Evolutionary conservation across 64 coral and sea anemone genomes (phyloP), one percentile per base, ranked within the genome.

Genomic region (Porites australiensis): DNA sequence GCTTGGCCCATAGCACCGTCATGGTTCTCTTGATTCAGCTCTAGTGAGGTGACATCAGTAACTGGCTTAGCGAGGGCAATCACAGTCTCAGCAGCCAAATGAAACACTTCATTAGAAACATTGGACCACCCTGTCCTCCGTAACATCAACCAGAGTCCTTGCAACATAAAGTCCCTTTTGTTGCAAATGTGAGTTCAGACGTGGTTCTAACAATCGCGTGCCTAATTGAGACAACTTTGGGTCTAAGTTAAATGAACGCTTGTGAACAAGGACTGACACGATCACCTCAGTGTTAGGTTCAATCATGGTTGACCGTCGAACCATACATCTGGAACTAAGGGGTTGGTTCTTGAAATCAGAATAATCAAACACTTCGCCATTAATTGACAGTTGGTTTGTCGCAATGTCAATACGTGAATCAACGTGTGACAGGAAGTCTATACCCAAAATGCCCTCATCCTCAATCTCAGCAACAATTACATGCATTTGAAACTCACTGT

Each of bases 111-210:
- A 10, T 89, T 59, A 13, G 73, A 77, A 61, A 62, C 75, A 67
- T 91, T 91, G n/a, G 1, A 83, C 68, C 15, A 71, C 22, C 11
- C 89, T 23, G 19, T 57, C 53, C 16, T 71, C 64, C 54, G 44
- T 69, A 4, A 72, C 89, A 60, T 67, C 44, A 43, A 90, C 74
- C 27, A 89, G 71, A 44, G 73, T 90, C 80, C 89, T 82, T 68
- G 77, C 89, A 27, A 91, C 44, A 74, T 43, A 74, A 15, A 91
- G 5, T 49, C 66, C 78, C 3, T 83, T 82, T 53, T 48, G 59
- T 59, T 91, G 65, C 66, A 82, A 58, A 46, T 59, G 64, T 11
- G 89, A 72, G 64, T 8, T 74, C 7, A 82, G 50, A 37, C 87
- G 67, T 44, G 89, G 55, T 53, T 73, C 88, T 70, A 91, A 67